phyloP scores from a whole-genome alignment of 2,888 invertebrate species.

The Pandemis cinnamomeana region DNA sequence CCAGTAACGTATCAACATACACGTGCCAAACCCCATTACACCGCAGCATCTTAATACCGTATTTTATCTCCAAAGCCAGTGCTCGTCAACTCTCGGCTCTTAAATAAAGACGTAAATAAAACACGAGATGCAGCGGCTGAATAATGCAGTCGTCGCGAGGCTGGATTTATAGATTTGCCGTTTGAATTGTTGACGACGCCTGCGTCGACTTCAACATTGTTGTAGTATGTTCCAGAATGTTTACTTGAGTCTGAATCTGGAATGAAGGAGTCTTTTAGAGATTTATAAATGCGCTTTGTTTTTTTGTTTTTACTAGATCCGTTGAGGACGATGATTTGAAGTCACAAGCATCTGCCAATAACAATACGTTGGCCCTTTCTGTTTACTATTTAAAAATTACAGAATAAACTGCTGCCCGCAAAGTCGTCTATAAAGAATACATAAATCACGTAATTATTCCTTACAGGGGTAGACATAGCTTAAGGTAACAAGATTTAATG shows the following conservation, averaged over 20 bases:
- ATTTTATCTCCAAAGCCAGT: slow-evolving; percentile 20
- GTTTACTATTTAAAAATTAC: too few relatives aligned
- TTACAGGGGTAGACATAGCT: too few relatives aligned
- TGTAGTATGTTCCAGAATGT: neutral
- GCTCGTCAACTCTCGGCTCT: slow-evolving; percentile 34
- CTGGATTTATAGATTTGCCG: slow-evolving; percentile 41
- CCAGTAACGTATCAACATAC: neutral
- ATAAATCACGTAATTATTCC: too few relatives aligned
- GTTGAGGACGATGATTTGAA: too few relatives aligned
- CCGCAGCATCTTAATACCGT: neutral
- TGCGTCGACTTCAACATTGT: slow-evolving; percentile 9
- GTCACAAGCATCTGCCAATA: too few relatives aligned
- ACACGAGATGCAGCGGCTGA: slow-evolving; percentile 31
- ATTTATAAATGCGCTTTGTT: too few relatives aligned
- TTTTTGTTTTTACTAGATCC: too few relatives aligned
- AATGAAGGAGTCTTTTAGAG: neutral
- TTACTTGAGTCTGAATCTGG: neutral
- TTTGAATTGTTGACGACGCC: slow-evolving; percentile 38
- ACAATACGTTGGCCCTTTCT: too few relatives aligned
- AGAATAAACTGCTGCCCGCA: too few relatives aligned
- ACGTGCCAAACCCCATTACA: neutral
- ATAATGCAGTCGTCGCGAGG: slow-evolving; percentile 37
- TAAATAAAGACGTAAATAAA: slow-evolving; percentile 37
- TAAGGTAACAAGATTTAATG: too few relatives aligned
- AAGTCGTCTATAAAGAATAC: too few relatives aligned